Evolutionary conservation across 92 coral and sea anemone genomes (phyloP).

Genomic region (Blastomussa wellsi): DNA sequence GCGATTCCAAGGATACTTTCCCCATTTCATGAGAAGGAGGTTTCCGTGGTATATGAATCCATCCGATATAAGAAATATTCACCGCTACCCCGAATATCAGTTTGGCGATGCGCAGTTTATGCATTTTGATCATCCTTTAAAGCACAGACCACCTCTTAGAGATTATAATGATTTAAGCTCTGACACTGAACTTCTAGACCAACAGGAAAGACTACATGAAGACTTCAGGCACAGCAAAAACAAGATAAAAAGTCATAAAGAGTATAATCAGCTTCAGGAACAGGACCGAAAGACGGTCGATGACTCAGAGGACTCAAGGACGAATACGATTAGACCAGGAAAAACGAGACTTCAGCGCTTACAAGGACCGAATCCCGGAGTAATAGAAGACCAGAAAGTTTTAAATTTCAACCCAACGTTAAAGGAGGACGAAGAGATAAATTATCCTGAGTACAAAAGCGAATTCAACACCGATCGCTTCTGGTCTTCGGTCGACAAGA

Average conservation of each 20-base stretch:
- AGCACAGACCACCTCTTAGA: neutral
- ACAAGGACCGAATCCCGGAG: neutral
- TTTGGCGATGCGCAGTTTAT: slow-evolving; percentile 13
- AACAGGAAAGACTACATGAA: slow-evolving; percentile 3
- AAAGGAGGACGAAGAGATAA: slow-evolving; percentile 16
- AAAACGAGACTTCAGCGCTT: neutral
- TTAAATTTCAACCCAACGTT: slow-evolving; percentile 11
- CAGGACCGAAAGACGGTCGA: slow-evolving; percentile 27
- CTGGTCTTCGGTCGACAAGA: slow-evolving; percentile 12
- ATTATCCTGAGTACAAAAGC: slow-evolving; percentile 29
- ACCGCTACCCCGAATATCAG: slow-evolving; percentile 33
- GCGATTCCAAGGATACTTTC: slow-evolving; percentile 32
- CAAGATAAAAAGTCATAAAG: slow-evolving; percentile 7
- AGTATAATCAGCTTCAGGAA: neutral
- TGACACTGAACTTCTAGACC: neutral
- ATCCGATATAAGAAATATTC: slow-evolving; percentile 9
- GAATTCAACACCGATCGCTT: slow-evolving; percentile 20
- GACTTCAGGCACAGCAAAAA: slow-evolving; percentile 20
- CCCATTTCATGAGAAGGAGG: slow-evolving; percentile 13
- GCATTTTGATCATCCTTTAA: neutral
- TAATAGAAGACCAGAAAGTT: neutral
- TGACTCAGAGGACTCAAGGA: slow-evolving; percentile 4
- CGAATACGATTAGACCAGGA: neutral
- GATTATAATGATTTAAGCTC: slow-evolving; percentile 13
- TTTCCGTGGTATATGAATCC: slow-evolving; percentile 26